Conservation (phyloP, 2,797 vertebrate species). For the Gila robusta region DNA sequence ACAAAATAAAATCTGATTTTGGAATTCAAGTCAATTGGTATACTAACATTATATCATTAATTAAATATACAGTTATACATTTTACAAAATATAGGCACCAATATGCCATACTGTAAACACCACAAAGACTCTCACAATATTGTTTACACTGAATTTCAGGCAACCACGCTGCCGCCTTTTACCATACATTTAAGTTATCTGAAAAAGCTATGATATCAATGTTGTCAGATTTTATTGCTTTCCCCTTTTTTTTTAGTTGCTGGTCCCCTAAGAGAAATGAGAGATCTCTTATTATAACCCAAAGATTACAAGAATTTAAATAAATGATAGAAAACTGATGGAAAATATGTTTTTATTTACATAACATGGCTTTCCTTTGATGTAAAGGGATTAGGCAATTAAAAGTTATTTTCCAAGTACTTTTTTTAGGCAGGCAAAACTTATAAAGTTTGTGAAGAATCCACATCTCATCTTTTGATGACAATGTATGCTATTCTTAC, state of each 20-base stretch:
- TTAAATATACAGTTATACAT: background rate
- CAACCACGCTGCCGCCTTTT: background rate
- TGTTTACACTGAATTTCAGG: background rate
- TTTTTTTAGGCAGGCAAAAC: slow-evolving; percentile 64
- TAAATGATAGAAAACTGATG: slow-evolving; percentile 54
- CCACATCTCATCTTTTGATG: slow-evolving; percentile 23
- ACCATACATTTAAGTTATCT: background rate
- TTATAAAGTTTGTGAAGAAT: slow-evolving; percentile 41
- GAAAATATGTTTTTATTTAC: slow-evolving; percentile 78
- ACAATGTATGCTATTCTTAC: slow-evolving; percentile 17
- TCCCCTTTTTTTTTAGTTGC: background rate
- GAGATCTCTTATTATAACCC: background rate
- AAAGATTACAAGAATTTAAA: background rate
- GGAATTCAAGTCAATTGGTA: background rate
- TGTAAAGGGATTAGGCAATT: slow-evolving; percentile 55
- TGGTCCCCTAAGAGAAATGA: background rate
- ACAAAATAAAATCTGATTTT: background rate
- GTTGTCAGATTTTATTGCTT: background rate
- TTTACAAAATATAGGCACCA: background rate
- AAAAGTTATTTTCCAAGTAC: slow-evolving; percentile 62
- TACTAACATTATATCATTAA: background rate
- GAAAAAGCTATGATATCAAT: background rate
- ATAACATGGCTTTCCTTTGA: slow-evolving; percentile 71
- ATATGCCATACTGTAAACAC: background rate
- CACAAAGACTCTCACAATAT: background rate